A percentile compares a stretch with the other conserved stretches of the same genome.
These are phyloP conservation scores for Otis tarda DNA, from an alignment of 2,113 vertebrate species.

Conservation along the genomic window DNA sequence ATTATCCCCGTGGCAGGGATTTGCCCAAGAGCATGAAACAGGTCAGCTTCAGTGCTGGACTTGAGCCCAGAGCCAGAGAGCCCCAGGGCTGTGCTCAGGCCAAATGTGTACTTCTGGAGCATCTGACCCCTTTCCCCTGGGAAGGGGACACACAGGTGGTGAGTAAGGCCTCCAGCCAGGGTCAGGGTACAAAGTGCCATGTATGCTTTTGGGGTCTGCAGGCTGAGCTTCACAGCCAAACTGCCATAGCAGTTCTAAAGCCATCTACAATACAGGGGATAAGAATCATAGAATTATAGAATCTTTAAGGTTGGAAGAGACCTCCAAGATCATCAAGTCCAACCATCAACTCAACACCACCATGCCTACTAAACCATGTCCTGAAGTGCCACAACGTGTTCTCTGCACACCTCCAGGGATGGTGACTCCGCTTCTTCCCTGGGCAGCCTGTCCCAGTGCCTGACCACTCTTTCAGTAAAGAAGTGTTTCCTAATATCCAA, in stretches of 20 bases:
- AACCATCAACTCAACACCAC: too few relatives aligned
- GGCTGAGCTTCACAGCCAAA: not conserved
- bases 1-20: not conserved
- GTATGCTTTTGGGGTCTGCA: fast-evolving
- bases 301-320: too few relatives aligned
- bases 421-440: too few relatives aligned
- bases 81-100: not conserved
- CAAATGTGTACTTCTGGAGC: not conserved
- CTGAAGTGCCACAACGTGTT: too few relatives aligned
- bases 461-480: too few relatives aligned
- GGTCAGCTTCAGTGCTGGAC: not conserved
- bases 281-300: not conserved
- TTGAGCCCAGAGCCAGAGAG: not conserved
- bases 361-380: too few relatives aligned
- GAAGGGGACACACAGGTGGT: not conserved
- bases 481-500: too few relatives aligned
- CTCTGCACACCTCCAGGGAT: too few relatives aligned
- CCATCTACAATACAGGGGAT: fast-evolving
- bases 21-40: not conserved
- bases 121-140: not conserved
- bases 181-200: too few relatives aligned
- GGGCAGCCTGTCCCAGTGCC: too few relatives aligned
- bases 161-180: not conserved
- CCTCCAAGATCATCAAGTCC: too few relatives aligned
- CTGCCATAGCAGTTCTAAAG: not conserved